These are phyloP conservation scores for Schizopygopsis pylzovi DNA, from an alignment of 2,797 vertebrate genomes.

Conservation along the genomic window DNA sequence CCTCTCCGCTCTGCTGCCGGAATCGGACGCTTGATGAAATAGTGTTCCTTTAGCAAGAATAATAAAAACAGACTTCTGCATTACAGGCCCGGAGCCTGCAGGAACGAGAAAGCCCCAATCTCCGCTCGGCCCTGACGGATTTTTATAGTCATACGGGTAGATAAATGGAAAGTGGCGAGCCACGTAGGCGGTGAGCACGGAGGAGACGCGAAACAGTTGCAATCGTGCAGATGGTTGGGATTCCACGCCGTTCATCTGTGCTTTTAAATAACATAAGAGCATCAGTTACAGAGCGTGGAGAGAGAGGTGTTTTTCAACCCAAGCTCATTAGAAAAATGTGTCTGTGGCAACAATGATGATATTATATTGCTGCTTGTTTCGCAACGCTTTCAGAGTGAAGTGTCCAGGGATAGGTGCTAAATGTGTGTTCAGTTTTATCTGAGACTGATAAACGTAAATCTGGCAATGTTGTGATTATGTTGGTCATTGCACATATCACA, in stretches of 20 bases:
- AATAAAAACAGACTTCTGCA: slow-evolving; percentile 89
- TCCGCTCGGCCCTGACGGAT: slow-evolving; percentile 74
- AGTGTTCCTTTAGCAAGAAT: slow-evolving; percentile 85
- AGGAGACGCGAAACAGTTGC: slow-evolving; percentile 33
- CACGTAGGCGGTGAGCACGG: slow-evolving; percentile 68
- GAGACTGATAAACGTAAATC: background rate
- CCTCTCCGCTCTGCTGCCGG: slow-evolving; percentile 71
- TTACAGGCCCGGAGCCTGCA: slow-evolving; percentile 77
- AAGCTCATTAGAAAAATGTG: background rate
- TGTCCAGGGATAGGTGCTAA: background rate
- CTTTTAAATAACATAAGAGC: slow-evolving; percentile 53
- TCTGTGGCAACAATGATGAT: too few species aligned
- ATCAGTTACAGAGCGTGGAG: background rate
- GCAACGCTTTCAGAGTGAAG: background rate
- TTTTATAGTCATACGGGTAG: slow-evolving; percentile 82
- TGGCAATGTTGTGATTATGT: background rate
- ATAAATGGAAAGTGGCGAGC: slow-evolving; percentile 80
- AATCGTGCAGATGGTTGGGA: slow-evolving; percentile 55
- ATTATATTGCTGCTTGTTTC: background rate
- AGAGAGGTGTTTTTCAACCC: background rate
- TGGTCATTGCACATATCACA: background rate
- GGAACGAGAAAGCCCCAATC: slow-evolving; percentile 73
- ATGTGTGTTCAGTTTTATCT: background rate
- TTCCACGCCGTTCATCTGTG: slow-evolving; percentile 63
- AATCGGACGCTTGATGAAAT: slow-evolving; percentile 86